A percentile compares a stretch with the other conserved stretches of the same genome.
Evolutionary conservation across 2,888 invertebrate species (phyloP).

Genomic region (Tineola bisselliella): DNA sequence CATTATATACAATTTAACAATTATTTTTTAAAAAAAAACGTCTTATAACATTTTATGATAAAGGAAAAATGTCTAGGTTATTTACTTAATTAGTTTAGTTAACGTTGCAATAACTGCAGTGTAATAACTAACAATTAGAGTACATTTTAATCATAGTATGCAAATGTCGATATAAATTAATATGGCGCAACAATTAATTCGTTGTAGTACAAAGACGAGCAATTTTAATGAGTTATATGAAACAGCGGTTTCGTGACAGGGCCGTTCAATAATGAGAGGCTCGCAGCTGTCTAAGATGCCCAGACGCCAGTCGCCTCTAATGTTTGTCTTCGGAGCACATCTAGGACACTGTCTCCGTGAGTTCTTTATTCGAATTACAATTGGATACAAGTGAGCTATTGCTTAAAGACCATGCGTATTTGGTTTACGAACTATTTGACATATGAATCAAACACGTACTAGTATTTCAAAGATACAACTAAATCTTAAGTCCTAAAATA

Average conservation of each 20-base stretch:
- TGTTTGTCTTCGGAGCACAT: constrained; percentile 35
- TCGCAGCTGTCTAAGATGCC: constrained; percentile 60
- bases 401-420: not conserved
- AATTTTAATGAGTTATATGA: constrained; percentile 46
- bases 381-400: not conserved
- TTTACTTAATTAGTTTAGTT: no score
- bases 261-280: constrained; percentile 49
- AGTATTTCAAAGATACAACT: no score
- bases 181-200: constrained; percentile 30
- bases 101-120: no score
- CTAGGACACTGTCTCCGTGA: constrained; percentile 7
- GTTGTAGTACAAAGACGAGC: constrained; percentile 38
- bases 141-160: not conserved
- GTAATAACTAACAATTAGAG: not conserved
- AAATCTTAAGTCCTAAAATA: no score
- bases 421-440: no score
- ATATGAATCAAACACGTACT: no score
- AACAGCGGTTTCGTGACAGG: constrained; percentile 46
- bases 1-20: no score
- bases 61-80: no score
- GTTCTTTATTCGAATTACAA: constrained; percentile 1
- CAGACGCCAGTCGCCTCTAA: constrained; percentile 62
- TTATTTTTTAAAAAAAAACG: no score
- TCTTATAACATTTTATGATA: no score
- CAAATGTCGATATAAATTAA: constrained; percentile 3